Percentiles rank a stretch among this genome's conserved stretches.
phyloP scores from a whole-genome alignment of 2,888 invertebrate species.

The Platynereis dumerilii region DNA sequence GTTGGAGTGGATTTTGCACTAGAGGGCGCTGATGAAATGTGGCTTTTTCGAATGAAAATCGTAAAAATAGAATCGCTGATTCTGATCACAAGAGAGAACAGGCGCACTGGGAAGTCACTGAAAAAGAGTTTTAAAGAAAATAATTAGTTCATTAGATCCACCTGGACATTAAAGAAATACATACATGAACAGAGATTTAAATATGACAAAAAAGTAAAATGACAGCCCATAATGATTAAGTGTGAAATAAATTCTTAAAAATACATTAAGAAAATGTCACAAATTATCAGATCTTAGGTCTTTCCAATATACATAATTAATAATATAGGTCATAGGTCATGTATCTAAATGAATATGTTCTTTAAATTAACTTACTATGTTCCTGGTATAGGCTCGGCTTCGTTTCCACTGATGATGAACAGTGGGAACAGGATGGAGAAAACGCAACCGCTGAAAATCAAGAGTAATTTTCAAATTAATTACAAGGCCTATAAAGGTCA shows the following conservation, averaged over 20 bases:
- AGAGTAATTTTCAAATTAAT: not conserved
- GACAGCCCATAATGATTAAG: no score
- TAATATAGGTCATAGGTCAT: not conserved
- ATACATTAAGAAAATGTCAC: not conserved
- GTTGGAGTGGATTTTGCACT: conserved; percentile 17
- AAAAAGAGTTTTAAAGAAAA: no score
- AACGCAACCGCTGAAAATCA: conserved; percentile 81
- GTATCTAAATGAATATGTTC: no score
- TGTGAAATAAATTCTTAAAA: no score
- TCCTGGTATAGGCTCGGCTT: conserved; percentile 70
- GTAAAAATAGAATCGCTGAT: conserved; percentile 72
- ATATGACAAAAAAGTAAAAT: no score
- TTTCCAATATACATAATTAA: not conserved
- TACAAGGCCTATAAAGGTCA: not conserved
- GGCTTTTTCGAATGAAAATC: conserved; percentile 16
- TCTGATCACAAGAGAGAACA: conserved; percentile 85
- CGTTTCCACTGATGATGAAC: conserved; percentile 91
- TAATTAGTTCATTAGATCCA: no score
- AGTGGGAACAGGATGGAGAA: conserved; percentile 94
- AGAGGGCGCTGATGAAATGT: conserved; percentile 10
- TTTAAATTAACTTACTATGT: conserved; percentile 28
- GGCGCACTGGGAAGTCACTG: conserved; percentile 63
- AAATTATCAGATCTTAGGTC: not conserved
- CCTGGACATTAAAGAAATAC: no score
- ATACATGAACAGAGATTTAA: no score